Base-by-base conservation (phyloP, 2,888 invertebrate genomes). In the Netelia inedita region DNA sequence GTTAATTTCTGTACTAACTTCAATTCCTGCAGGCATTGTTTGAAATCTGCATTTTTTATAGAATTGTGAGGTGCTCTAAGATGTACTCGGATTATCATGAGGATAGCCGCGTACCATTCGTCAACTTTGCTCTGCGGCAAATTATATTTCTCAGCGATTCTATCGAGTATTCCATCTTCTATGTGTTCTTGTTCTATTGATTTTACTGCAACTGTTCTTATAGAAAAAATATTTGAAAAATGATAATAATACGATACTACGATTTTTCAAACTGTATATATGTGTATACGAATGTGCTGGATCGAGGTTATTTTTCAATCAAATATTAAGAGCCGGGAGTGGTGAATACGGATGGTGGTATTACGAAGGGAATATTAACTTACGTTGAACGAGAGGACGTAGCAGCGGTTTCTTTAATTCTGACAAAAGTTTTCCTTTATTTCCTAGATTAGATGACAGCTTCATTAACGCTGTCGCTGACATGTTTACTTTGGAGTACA, bases 61-160 rank as follows among this genome's bases (percentile, higher is more conserved):
- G 90, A 92, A 23, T 94, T 94, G 50, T 93, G 93, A 0, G 94
- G 92, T 57, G 93, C 94, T 16, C 94, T 92, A 35, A 95, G 88
- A 91, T 94, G 94, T 68, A 94, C 91, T 91, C 94, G 94, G 89
- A 95, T 93, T 89, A 95, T 94, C 79, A 93, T 93, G 66, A 94
- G 90, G 57, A 95, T 91, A 21, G 94, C 94, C 2, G 94, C 94
- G 88, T 94, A 95, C 75, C 95, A 92, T 89, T 95, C 95, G 81
- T 95, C 95, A 83, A 95, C 93, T 83, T 94, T 93, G 69, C 93
- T 93, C 14, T 94, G 94, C 55, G 91, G 80, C 50, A 91, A 78
- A 83, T 91, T 90, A 79, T 90, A 92, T 86, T 92, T 93, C 75
- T 91, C 90, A 74, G 92, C 90, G 65, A 93, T 89, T 79, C 92